Percentiles rank a stretch among this genome's conserved stretches.
Conservation (phyloP, 2,888 invertebrate genomes). For the Imbricaverruca yamaguchii region DNA sequence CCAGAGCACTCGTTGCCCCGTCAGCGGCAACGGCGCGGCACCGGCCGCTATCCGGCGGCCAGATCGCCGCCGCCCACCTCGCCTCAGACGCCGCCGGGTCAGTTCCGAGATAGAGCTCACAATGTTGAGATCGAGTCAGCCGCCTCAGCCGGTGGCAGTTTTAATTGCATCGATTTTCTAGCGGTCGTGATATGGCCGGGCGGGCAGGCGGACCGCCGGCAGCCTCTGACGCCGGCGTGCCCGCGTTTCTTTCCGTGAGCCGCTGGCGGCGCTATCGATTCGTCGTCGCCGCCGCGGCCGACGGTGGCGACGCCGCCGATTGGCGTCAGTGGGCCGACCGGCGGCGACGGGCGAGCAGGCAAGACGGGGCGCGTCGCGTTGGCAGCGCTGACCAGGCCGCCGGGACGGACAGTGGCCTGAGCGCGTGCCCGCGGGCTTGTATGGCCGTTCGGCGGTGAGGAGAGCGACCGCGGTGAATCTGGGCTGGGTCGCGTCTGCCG, state of each 20-base stretch:
- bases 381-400: neutral
- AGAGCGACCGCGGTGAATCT: neutral
- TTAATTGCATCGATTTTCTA: slow-evolving; percentile 10
- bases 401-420: neutral
- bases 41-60: neutral
- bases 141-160: neutral
- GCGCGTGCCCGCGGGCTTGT: neutral
- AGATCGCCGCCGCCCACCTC: neutral
- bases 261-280: neutral
- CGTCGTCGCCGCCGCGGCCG: neutral
- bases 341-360: slow-evolving; percentile 21
- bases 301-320: slow-evolving; percentile 4
- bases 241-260: neutral
- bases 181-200: neutral
- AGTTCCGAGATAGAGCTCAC: neutral
- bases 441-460: neutral
- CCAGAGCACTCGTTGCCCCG: neutral
- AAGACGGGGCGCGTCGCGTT: too few relatives aligned
- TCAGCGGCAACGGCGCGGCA: neutral
- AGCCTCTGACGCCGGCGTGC: neutral
- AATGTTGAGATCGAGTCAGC: neutral
- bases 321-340: slow-evolving; percentile 25
- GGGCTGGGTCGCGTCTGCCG: neutral
- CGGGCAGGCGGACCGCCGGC: neutral
- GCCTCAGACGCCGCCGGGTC: neutral